Percentiles rank a stretch among this genome's conserved stretches.
Evolutionary conservation across 2,797 vertebrate species (phyloP).

Genomic region (Buceros bicornis): DNA sequence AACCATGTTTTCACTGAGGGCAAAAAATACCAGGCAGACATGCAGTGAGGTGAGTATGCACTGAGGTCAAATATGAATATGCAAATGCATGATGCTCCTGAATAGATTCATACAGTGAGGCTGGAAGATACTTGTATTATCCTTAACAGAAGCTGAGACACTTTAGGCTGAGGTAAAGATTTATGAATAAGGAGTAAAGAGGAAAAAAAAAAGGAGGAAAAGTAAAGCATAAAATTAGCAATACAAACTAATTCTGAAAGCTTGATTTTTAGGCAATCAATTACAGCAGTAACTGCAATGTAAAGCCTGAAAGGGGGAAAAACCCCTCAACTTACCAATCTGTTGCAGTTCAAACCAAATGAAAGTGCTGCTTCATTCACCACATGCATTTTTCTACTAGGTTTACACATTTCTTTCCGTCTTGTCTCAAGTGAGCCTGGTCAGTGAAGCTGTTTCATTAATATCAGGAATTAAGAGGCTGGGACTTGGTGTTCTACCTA

Average conservation of each 20-base stretch:
- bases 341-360: neutral
- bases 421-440: neutral
- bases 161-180: neutral
- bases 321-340: fast-evolving
- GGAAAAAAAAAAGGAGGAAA: neutral
- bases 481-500: neutral
- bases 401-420: neutral
- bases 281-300: neutral
- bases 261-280: neutral
- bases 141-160: neutral
- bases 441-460: neutral
- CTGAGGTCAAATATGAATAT: neutral
- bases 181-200: neutral
- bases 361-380: neutral
- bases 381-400: neutral
- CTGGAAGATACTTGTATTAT: neutral
- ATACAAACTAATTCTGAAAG: neutral
- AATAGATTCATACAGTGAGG: neutral
- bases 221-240: neutral
- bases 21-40: neutral
- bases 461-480: neutral
- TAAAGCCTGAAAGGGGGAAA: neutral
- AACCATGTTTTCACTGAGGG: neutral
- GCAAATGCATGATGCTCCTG: neutral
- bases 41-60: neutral